phyloP scores from a whole-genome alignment of 2,797 vertebrate genomes.

The Leptodactylus fallax region DNA sequence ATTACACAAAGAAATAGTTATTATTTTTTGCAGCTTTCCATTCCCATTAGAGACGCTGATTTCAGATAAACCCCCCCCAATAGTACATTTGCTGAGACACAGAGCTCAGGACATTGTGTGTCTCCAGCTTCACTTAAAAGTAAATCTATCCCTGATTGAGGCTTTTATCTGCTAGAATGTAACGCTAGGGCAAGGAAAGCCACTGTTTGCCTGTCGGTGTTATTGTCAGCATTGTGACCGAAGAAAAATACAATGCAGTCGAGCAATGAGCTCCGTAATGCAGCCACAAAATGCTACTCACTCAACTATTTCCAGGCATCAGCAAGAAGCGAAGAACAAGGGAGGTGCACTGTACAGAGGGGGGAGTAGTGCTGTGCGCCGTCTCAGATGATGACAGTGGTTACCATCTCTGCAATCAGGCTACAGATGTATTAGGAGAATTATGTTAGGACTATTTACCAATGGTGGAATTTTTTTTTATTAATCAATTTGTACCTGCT shows the following conservation, averaged over 20 bases:
- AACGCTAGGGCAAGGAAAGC: slow-evolving; percentile 45
- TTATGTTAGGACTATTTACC: slow-evolving; percentile 14
- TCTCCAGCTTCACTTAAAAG: slow-evolving; percentile 60
- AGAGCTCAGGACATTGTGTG: slow-evolving; percentile 60
- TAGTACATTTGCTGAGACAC: slow-evolving; percentile 56
- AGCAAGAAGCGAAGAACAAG: slow-evolving; percentile 12
- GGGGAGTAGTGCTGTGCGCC: not conserved
- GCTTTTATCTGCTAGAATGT: slow-evolving; percentile 62
- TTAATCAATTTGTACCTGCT: slow-evolving; percentile 21
- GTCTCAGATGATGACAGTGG: not conserved
- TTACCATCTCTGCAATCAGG: not conserved
- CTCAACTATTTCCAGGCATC: slow-evolving; percentile 46
- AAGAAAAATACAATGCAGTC: slow-evolving; percentile 55
- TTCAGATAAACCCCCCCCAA: slow-evolving; percentile 50
- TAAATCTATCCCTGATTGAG: slow-evolving; percentile 62
- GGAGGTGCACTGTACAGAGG: not conserved
- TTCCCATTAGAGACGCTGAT: slow-evolving; percentile 61
- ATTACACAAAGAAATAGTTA: slow-evolving; percentile 64
- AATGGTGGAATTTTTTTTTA: not conserved
- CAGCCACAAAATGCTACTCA: slow-evolving; percentile 33
- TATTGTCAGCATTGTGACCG: slow-evolving; percentile 53
- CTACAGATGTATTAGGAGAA: slow-evolving; percentile 8
- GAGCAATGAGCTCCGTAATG: slow-evolving; percentile 42
- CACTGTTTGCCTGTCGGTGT: slow-evolving; percentile 42
- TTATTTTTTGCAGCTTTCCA: slow-evolving; percentile 61